Conservation (phyloP, 2,888 invertebrate genomes). For the Phrixothrix hirtus region DNA sequence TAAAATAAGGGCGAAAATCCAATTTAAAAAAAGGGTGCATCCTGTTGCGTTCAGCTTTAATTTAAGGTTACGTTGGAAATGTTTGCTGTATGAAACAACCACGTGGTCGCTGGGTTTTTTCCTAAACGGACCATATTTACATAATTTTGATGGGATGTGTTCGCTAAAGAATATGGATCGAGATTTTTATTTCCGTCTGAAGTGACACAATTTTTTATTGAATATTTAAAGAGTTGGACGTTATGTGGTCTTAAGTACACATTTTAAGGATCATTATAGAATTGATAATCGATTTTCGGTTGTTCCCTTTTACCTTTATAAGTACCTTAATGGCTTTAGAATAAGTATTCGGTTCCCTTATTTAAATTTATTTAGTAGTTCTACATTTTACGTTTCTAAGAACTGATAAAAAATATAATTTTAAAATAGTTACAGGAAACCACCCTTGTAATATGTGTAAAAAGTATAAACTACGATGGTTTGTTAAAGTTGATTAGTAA, state of each 20-base stretch:
- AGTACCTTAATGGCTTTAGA: neutral
- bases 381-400: neutral
- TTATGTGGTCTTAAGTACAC: conserved; percentile 30
- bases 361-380: neutral
- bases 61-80: conserved; percentile 1
- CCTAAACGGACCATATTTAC: conserved; percentile 14
- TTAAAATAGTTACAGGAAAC: too few relatives aligned
- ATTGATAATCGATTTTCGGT: conserved; percentile 23
- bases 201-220: conserved; percentile 27
- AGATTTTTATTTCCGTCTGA: conserved; percentile 22
- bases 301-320: neutral
- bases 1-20: conserved; percentile 21
- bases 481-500: neutral
- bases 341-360: neutral
- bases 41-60: conserved; percentile 2
- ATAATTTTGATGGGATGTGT: conserved; percentile 14
- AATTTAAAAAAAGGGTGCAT: conserved; percentile 14
- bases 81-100: neutral
- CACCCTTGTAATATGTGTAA: too few relatives aligned
- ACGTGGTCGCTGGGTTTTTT: neutral
- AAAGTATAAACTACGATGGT: too few relatives aligned
- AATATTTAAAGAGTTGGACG: conserved; percentile 25
- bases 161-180: too few relatives aligned
- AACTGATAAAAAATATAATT: too few relatives aligned
- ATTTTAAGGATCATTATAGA: conserved; percentile 28